Conservation (phyloP, 2,113 vertebrate species). For the Myrmophylax atrothorax region DNA sequence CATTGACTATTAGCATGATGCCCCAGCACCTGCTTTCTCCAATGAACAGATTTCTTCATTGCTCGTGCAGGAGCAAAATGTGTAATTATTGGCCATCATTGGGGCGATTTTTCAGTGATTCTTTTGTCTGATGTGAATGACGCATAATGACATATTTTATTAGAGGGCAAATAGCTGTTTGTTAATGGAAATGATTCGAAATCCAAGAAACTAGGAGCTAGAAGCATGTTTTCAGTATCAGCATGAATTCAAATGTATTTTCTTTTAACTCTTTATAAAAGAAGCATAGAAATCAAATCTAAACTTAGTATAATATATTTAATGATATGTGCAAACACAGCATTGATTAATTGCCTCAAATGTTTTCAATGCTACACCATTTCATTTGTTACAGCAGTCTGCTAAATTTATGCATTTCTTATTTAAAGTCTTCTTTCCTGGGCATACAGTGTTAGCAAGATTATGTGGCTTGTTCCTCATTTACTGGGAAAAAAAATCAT, state of each 20-base stretch:
- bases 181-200: slow-evolving; percentile 88
- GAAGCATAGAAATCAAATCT: slow-evolving; percentile 86
- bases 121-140: slow-evolving; percentile 99
- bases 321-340: slow-evolving; percentile 88
- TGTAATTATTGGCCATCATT: slow-evolving; percentile 99
- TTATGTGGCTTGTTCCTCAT: slow-evolving; percentile 71
- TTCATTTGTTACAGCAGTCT: slow-evolving; percentile 80
- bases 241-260: slow-evolving; percentile 86
- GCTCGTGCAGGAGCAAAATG: slow-evolving; percentile 96
- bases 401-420: slow-evolving; percentile 81
- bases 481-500: slow-evolving; percentile 68
- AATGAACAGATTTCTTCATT: slow-evolving; percentile 87
- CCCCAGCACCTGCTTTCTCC: slow-evolving; percentile 99
- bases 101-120: slow-evolving; percentile 99
- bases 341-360: slow-evolving; percentile 85
- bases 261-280: slow-evolving; percentile 85
- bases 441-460: slow-evolving; percentile 72
- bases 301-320: slow-evolving; percentile 87
- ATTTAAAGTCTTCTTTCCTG: slow-evolving; percentile 80
- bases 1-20: slow-evolving; percentile 99
- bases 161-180: slow-evolving; percentile 96
- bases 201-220: slow-evolving; percentile 84
- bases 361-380: slow-evolving; percentile 78
- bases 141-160: slow-evolving; percentile 99
- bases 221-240: slow-evolving; percentile 84